A percentile compares a stretch with the other conserved stretches of the same genome.
These are phyloP conservation scores for Leucopsar rothschildi DNA, from an alignment of 2,113 vertebrate genomes.

Conservation along the genomic window DNA sequence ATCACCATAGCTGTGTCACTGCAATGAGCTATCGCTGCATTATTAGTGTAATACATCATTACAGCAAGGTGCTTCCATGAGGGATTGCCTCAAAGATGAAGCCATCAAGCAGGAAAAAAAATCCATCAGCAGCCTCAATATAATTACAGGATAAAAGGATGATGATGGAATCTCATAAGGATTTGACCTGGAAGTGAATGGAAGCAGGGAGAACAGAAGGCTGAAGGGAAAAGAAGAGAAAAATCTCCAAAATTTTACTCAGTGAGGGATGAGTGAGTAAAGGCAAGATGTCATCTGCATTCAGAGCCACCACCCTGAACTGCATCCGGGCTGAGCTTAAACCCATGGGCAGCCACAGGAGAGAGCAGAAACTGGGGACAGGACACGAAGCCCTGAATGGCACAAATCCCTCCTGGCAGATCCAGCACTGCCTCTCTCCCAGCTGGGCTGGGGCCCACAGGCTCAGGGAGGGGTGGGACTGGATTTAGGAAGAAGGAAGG, in stretches of 20 bases:
- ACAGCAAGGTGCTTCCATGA: constrained; percentile 58
- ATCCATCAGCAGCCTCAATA: constrained; percentile 34
- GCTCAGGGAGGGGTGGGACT: rapidly evolving
- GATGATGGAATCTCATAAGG: background rate
- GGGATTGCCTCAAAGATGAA: constrained; percentile 59
- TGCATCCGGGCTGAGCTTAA: background rate
- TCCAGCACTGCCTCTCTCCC: background rate
- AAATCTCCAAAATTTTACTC: background rate
- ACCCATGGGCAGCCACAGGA: background rate
- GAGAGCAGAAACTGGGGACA: background rate
- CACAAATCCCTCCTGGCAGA: background rate
- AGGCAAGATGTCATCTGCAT: background rate
- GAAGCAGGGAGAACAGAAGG: background rate
- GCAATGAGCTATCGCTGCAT: background rate
- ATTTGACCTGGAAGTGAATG: constrained; percentile 16
- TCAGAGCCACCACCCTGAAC: background rate
- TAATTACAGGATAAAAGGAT: constrained; percentile 63
- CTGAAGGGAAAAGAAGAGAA: background rate
- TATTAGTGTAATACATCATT: constrained; percentile 68
- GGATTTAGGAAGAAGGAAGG: background rate
- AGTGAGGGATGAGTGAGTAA: background rate
- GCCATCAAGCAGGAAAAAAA: constrained; percentile 54
- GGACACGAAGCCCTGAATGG: rapidly evolving
- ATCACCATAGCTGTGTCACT: constrained; percentile 15
- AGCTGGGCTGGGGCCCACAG: background rate